Evolutionary conservation across 2,113 vertebrate species (phyloP), one percentile per base, ranked within the genome.

Genomic region (Sterna hirundo): DNA sequence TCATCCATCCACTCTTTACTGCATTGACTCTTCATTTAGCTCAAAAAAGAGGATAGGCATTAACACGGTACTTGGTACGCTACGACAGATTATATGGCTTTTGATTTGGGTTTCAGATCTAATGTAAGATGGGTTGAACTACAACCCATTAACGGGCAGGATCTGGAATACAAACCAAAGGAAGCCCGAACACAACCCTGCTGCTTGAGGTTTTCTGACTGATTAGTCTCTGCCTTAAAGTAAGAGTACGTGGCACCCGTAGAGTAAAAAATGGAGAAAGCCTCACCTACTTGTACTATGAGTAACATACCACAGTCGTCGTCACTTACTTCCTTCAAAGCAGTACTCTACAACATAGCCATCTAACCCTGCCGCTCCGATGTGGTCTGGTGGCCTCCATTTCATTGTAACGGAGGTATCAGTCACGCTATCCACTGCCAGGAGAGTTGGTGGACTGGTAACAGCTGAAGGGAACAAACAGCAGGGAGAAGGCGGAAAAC

Each of bases 301-400:
- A 57, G 46, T 32, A 78, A 70, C 71, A 62, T 16, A 90, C 61
- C 87, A 10, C 16, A 14, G 52, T 55, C 0, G 13, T 47, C 19
- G 66, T 60, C 84, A 98, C 99, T 99, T 98, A 99, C 99, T 98
- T 99, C 99, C 99, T 99, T 99, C 99, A 60, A 99, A 83, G 98
- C 99, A 99, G 97, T 99, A 99, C 95, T 99, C 99, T 96, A 99
- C 96, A 88, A 99, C 96, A 94, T 99, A 99, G 93, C 99, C 99
- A 1, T 99, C 99, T 95, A 99, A 97, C 71, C 99, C 99, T 29
- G 99, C 99, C 0, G 99, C 99, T 57, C 99, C 99, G 1, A 99
- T 99, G 81, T 99, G 99, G 92, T 99, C 99, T 42, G 99, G 99
- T 15, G 99, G 99, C 64, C 99, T 98, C 99, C 99, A 99, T 94